Conservation (phyloP, 2,113 vertebrate genomes). For the Cranoglanis bouderius region DNA sequence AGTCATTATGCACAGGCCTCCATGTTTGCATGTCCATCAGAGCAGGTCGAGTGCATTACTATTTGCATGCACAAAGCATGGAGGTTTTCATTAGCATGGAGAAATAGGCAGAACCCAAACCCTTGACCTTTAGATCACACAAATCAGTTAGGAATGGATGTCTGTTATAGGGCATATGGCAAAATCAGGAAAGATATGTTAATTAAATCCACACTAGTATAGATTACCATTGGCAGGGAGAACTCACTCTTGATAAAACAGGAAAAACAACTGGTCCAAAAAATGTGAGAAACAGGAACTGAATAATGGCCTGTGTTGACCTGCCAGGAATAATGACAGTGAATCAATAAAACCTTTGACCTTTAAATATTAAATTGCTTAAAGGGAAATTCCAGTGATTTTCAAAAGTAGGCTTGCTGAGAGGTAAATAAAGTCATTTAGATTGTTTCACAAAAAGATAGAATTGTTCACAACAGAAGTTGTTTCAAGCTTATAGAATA, state of each 20-base stretch:
- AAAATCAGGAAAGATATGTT: conserved; percentile 3
- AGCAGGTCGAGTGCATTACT: background rate
- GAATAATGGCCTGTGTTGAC: background rate
- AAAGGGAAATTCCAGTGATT: background rate
- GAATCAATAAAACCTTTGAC: conserved; percentile 23
- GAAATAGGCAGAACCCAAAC: conserved; percentile 4
- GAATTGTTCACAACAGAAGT: background rate
- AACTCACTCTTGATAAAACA: background rate
- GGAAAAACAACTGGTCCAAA: background rate
- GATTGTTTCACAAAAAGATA: background rate
- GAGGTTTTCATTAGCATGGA: conserved; percentile 1
- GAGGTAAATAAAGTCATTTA: background rate
- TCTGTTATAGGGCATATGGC: background rate
- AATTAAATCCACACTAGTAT: conserved; percentile 9
- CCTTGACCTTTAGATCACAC: conserved; percentile 23
- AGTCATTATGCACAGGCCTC: conserved; percentile 36
- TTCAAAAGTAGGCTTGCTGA: background rate
- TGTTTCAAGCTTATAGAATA: background rate
- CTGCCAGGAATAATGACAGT: conserved; percentile 14
- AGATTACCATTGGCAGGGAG: background rate
- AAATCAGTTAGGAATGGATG: conserved; percentile 4
- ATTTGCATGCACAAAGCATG: conserved; percentile 34
- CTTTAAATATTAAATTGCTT: background rate
- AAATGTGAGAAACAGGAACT: background rate
- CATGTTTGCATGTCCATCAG: conserved; percentile 55